Conservation (phyloP, 1,140 invertebrate species). For the Drosophila rhopaloa region DNA sequence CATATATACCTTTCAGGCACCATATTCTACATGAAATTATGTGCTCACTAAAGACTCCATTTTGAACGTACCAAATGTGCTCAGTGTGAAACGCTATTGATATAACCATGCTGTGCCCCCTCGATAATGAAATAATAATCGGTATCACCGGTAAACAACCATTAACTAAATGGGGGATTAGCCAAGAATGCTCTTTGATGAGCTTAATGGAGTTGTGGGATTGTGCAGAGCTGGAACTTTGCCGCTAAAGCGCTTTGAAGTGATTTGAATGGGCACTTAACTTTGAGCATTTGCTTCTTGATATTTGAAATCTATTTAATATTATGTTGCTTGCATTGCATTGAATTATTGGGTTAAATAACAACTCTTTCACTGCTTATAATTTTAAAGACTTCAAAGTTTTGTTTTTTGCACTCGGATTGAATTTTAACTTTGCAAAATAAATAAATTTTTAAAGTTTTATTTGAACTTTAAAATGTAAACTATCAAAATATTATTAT, state of each 20-base stretch:
- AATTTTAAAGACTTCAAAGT: not conserved
- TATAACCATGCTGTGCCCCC: not conserved
- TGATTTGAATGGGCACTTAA: conserved; percentile 10
- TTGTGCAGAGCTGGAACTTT: conserved; percentile 9
- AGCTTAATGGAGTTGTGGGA: conserved; percentile 28
- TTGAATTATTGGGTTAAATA: not conserved
- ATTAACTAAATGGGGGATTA: conserved; percentile 41
- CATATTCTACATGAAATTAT: conserved; percentile 37
- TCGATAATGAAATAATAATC: conserved; percentile 46
- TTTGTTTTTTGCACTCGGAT: no score
- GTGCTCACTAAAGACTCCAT: conserved; percentile 18
- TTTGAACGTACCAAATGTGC: not conserved
- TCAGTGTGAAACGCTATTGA: conserved; percentile 6
- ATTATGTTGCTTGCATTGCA: not conserved
- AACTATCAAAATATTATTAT: no score
- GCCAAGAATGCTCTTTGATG: conserved; percentile 35
- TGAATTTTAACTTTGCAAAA: no score
- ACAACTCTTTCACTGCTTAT: not conserved
- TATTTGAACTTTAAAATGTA: no score
- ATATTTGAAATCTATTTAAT: not conserved
- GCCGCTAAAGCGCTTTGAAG: conserved; percentile 3
- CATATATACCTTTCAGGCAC: not conserved
- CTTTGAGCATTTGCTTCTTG: conserved; percentile 6
- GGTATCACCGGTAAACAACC: conserved; percentile 28
- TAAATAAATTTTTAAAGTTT: no score